Percentiles rank a stretch among this genome's conserved stretches.
phyloP scores from a whole-genome alignment of 1,140 invertebrate genomes.

The Lordiphosa stackelbergi region DNA sequence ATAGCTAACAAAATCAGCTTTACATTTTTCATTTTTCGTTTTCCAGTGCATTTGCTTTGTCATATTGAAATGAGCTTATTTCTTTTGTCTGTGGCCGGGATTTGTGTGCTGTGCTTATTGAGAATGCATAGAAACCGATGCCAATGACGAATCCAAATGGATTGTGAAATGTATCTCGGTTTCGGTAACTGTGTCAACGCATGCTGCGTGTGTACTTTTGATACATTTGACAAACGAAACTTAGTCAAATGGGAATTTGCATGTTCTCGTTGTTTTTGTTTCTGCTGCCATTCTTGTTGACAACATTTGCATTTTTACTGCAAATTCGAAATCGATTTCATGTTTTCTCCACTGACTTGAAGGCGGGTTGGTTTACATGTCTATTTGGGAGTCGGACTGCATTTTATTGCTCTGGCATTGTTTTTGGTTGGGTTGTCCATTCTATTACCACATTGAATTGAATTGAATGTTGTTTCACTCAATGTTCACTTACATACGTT shows the following conservation, averaged over 20 bases:
- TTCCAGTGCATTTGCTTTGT: too few relatives aligned
- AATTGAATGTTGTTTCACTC: slow-evolving; percentile 26
- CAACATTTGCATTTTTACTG: slow-evolving; percentile 60
- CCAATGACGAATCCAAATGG: slow-evolving; percentile 2
- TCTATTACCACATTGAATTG: slow-evolving; percentile 16
- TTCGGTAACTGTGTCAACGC: slow-evolving; percentile 20
- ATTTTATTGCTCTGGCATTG: slow-evolving; percentile 36
- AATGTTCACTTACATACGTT: slow-evolving; percentile 45
- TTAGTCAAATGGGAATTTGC: slow-evolving; percentile 49
- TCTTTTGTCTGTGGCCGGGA: too few relatives aligned
- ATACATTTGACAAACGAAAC: slow-evolving; percentile 46
- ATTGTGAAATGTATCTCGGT: slow-evolving; percentile 1
- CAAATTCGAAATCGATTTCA: slow-evolving; percentile 57
- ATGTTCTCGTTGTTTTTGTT: slow-evolving; percentile 10
- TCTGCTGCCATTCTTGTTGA: slow-evolving; percentile 2
- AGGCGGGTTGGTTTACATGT: slow-evolving; percentile 17
- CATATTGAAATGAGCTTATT: too few relatives aligned
- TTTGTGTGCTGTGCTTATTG: background rate
- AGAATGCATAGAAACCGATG: too few relatives aligned
- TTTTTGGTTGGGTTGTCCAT: slow-evolving; percentile 5
- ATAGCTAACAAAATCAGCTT: too few relatives aligned
- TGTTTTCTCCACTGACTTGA: slow-evolving; percentile 26
- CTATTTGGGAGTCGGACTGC: slow-evolving; percentile 21
- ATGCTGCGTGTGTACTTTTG: slow-evolving; percentile 24
- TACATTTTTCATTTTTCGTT: too few relatives aligned